Base-by-base conservation (phyloP, 2,113 vertebrate species). In the Aplodontia rufa region DNA sequence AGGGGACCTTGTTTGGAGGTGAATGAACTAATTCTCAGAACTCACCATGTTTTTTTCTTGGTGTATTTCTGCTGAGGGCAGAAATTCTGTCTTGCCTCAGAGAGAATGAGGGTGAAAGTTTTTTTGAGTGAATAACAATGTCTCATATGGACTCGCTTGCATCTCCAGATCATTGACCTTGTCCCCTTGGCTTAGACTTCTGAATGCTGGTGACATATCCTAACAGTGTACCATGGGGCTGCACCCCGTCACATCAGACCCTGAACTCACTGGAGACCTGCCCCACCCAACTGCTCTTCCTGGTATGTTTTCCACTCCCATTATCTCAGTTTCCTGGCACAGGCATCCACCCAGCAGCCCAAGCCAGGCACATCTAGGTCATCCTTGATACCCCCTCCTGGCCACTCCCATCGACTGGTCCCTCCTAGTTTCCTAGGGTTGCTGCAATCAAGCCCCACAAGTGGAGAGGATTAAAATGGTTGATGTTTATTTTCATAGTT, bases 231-330 rank as follows among this genome's bases (percentile, higher is more conserved):
- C 40, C 8, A 0, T 7, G 8, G 53, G 49, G 24, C 8, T 1
- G 1, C 62, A 28, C 74, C 9, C 26, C 16, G 45, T 17, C 1
- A 2, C 8, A 37, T 37, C 24, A 66, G 82, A 76, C 49, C 11
- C 4, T 5, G 53, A 58, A 1, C 58, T 35, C 10, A 1, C 20
- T 51, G 14, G 0, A 0, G 16, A 19, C 53, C 6, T 19, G 22
- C 32, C 40, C 30, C 20, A 32, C 35, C 1, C n/a, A 2, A 24
- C 5, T 1, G 7, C 11, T 35, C 17, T 14, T 26, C 49, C 30
- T 28, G 42, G 26, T 53, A 3, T 37, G 20, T 78, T 66, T 91
- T 37, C 74, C 92, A 1, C 1, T 32, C 35, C 12, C 28, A 5
- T 64, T 8, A 35, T 37, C 53, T 60, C 1, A n/a, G 47, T 22